Conservation (phyloP, 2,888 invertebrate genomes). For the Chymomyza procnemis region DNA sequence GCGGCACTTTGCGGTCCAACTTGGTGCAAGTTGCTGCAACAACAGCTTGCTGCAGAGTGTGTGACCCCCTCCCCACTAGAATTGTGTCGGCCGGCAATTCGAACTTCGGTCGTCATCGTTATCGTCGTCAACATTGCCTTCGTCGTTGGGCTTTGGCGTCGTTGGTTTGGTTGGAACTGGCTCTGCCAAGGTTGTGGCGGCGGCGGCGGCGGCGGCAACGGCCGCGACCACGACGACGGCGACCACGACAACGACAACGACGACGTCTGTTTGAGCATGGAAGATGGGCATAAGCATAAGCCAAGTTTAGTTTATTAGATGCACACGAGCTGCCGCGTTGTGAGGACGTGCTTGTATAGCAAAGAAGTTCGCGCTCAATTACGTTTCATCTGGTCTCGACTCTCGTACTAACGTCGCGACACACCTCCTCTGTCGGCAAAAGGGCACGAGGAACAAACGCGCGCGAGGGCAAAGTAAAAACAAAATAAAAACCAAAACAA, state of each 20-base stretch:
- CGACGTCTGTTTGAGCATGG: constrained; percentile 50
- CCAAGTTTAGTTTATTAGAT: constrained; percentile 78
- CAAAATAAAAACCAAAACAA: background rate
- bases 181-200: constrained; percentile 29
- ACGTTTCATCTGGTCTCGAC: constrained; percentile 26
- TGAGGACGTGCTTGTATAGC: constrained; percentile 75
- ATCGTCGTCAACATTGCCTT: background rate
- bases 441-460: constrained; percentile 23
- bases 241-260: constrained; percentile 19
- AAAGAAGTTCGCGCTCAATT: constrained; percentile 25
- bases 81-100: no score
- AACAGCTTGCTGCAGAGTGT: background rate
- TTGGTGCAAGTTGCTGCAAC: background rate
- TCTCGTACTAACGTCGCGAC: no score
- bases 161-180: constrained; percentile 16
- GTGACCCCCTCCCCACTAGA: background rate
- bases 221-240: constrained; percentile 21
- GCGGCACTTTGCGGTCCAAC: background rate
- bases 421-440: constrained; percentile 7
- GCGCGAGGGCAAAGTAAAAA: constrained; percentile 22
- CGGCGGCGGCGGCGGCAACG: constrained; percentile 23
- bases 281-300: constrained; percentile 68
- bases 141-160: background rate
- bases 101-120: background rate
- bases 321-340: constrained; percentile 79